Conservation (phyloP, 2,113 vertebrate genomes). For the Nannospalax galili region DNA sequence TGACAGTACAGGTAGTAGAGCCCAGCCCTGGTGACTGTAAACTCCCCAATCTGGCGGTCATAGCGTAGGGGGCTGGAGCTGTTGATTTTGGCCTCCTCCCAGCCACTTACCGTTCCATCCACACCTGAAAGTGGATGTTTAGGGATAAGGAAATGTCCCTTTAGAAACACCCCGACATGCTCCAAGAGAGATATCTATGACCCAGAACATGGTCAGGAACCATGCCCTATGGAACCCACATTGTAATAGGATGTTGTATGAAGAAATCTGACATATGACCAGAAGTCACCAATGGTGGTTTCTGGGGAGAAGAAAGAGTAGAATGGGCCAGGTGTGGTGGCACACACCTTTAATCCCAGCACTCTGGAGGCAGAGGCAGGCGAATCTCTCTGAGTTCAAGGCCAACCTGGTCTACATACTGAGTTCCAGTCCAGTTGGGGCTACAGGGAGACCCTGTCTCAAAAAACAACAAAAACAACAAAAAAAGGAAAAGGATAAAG, state of each 20-base stretch:
- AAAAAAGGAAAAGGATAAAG: not conserved
- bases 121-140: constrained; percentile 69
- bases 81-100: constrained; percentile 91
- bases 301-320: not conserved
- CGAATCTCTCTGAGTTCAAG: too few species aligned
- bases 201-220: not conserved
- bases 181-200: not conserved
- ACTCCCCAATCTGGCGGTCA: constrained; percentile 88
- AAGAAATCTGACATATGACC: not conserved
- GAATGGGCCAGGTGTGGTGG: too few species aligned
- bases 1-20: constrained; percentile 95
- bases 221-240: not conserved
- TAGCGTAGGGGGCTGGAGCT: constrained; percentile 92
- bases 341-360: too few species aligned
- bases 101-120: constrained; percentile 92
- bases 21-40: constrained; percentile 89
- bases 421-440: too few species aligned
- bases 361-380: too few species aligned
- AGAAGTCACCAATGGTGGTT: not conserved
- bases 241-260: not conserved
- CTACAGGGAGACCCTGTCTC: too few species aligned
- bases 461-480: not conserved
- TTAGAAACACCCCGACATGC: not conserved
- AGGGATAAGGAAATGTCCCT: constrained; percentile 46
- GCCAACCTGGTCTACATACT: too few species aligned